Evolutionary conservation across 2,797 vertebrate genomes (phyloP).

Genomic region (Muscicapa striata): DNA sequence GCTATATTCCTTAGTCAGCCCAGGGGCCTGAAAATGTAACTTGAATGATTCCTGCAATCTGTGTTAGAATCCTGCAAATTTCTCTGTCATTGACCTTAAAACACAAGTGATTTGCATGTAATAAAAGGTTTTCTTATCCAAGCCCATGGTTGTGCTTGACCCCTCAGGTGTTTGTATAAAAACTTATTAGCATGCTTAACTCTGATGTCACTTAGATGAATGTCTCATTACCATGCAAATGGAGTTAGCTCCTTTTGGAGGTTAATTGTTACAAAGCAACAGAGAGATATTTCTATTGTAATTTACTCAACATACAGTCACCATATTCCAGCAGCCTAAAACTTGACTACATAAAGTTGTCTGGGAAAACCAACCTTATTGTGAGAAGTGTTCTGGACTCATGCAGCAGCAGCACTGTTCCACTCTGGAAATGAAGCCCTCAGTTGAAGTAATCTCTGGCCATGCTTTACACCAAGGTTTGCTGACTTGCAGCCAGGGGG

Average conservation of each 20-base stretch:
- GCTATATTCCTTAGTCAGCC: not conserved
- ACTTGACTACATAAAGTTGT: not conserved
- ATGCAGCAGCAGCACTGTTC: not conserved
- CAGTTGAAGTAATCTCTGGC: slow-evolving; percentile 24
- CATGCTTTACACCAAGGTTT: slow-evolving; percentile 29
- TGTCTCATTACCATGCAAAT: slow-evolving; percentile 69
- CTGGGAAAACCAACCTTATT: not conserved
- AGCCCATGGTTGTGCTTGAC: slow-evolving; percentile 43
- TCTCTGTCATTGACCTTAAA: slow-evolving; percentile 13
- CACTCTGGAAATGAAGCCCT: slow-evolving; percentile 9
- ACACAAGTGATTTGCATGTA: slow-evolving; percentile 60
- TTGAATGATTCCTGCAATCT: not conserved
- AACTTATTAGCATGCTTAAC: slow-evolving; percentile 56
- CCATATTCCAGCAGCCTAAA: not conserved
- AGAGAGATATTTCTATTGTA: not conserved
- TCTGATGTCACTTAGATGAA: slow-evolving; percentile 22
- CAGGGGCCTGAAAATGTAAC: not conserved
- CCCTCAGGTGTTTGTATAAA: slow-evolving; percentile 64
- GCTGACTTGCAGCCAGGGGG: slow-evolving; percentile 32
- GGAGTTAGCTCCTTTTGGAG: slow-evolving; percentile 13
- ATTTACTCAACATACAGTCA: not conserved
- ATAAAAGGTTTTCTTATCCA: slow-evolving; percentile 50
- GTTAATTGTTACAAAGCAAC: slow-evolving; percentile 60
- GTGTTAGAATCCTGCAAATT: not conserved
- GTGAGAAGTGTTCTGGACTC: not conserved